A percentile compares a stretch with the other conserved stretches of the same genome.
Evolutionary conservation across 2,113 vertebrate genomes (phyloP).

Genomic region (Rhynchomys soricoides): DNA sequence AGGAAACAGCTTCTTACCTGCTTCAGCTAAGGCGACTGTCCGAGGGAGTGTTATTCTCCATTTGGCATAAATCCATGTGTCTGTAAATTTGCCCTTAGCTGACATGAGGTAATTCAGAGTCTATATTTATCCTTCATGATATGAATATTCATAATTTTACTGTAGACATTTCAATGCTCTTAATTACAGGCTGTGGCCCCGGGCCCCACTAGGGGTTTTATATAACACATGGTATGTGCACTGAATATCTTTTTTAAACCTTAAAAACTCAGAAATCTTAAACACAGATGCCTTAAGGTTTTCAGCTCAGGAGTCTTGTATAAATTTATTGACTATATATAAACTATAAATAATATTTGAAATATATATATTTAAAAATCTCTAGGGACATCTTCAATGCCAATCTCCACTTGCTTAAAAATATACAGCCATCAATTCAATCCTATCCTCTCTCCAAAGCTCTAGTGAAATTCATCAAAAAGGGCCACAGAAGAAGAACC

Average conservation of each 20-base stretch:
- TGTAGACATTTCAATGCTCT: slow-evolving; percentile 25
- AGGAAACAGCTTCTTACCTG: background rate
- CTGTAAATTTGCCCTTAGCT: slow-evolving; percentile 52
- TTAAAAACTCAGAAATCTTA: background rate
- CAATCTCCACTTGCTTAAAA: background rate
- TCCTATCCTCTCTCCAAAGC: background rate
- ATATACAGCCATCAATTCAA: background rate
- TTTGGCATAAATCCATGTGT: background rate
- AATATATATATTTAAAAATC: background rate
- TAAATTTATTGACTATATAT: background rate
- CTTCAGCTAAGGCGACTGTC: background rate
- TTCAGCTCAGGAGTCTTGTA: background rate
- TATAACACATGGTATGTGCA: background rate
- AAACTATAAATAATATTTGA: background rate
- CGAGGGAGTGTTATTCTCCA: background rate
- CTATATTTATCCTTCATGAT: background rate
- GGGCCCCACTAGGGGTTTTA: background rate
- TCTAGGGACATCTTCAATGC: background rate
- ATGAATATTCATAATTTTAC: slow-evolving; percentile 50
- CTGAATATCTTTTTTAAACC: background rate
- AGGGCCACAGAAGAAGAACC: too few species aligned
- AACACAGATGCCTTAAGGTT: background rate
- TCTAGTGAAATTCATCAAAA: background rate
- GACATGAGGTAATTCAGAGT: background rate
- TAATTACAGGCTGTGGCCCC: slow-evolving; percentile 26